Base-by-base conservation (phyloP, 2,888 invertebrate species). In the Dyspetes luteomarginatus region DNA sequence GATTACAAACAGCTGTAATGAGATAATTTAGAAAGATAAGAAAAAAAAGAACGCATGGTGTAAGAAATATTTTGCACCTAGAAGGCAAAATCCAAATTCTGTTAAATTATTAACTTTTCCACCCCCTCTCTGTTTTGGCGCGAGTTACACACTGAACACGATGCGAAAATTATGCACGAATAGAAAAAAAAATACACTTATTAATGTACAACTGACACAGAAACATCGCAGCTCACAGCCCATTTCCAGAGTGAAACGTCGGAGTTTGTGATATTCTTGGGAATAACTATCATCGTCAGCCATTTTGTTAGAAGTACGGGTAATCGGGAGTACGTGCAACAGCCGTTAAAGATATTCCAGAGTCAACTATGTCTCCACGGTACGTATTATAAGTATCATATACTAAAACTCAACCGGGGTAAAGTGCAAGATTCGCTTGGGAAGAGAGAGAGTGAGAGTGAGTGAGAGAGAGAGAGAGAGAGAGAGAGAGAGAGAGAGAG, bases 181-280 rank as follows among this genome's bases (percentile, higher is more conserved):
- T 30, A 26, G 9, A 43, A 43, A 19, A 74, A 64, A 41, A 30
- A 48, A 60, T 41, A 72, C 7, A 56, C 15, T 15, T 22, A 4
- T 72, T 26, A 30, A 67, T 62, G 26, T 52, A 82, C 85, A 85
- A 90, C 90, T 90, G 86, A 90, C 90, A 78, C 89, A 88, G 24
- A 90, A 86, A 75, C 86, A 83, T 52, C 88, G 82, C 50, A 88
- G 86, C 65, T 86, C 86, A 78, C 82, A 83, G 81, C 89, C 90
- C 84, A 90, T 90, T 75, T 88, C 89, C 78, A 89, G 89, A 64
- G 90, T 90, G 28, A 91, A 84, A 36, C 89, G 81, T 76, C 88
- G 84, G 19, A 90, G 84, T 78, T 90, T 89, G 75, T 86, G 84
- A 83, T 90, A 91, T 82, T 91, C 88, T 69, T 88, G 85, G 19